Percentiles rank a stretch among this genome's conserved stretches.
phyloP scores from a whole-genome alignment of 2,113 vertebrate genomes.

The Phrynosoma platyrhinos region DNA sequence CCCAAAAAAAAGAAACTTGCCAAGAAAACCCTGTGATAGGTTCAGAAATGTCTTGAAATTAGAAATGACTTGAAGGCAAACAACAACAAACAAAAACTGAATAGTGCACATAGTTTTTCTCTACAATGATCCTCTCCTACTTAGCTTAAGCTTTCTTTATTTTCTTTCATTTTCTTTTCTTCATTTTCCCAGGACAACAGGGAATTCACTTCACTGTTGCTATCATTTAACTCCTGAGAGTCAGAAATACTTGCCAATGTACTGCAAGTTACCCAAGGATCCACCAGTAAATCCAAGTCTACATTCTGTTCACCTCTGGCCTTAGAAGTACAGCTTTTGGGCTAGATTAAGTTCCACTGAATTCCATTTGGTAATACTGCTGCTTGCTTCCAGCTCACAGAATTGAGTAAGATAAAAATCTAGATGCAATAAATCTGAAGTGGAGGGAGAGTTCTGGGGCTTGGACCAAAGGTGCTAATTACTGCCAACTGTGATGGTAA shows the following conservation, averaged over 20 bases:
- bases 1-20: too few relatives aligned
- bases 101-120: too few relatives aligned
- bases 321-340: background rate
- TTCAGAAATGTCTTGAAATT: too few relatives aligned
- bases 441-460: slow-evolving; percentile 10
- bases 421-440: slow-evolving; percentile 2
- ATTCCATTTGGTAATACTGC: background rate
- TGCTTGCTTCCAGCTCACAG: background rate
- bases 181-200: background rate
- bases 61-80: too few relatives aligned
- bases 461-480: slow-evolving; percentile 35
- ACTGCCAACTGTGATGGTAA: slow-evolving; percentile 21
- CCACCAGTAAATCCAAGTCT: background rate
- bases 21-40: too few relatives aligned
- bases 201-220: background rate
- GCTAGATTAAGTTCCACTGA: background rate
- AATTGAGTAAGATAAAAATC: slow-evolving; percentile 12
- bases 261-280: too few relatives aligned
- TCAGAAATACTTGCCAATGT: too few relatives aligned
- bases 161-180: background rate
- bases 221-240: too few relatives aligned
- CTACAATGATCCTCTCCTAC: too few relatives aligned
- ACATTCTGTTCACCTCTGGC: background rate
- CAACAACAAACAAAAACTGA: too few relatives aligned
- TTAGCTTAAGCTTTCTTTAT: background rate